Evolutionary conservation across 2,113 vertebrate species (phyloP), one percentile per base, ranked within the genome.

Genomic region (Conger conger): DNA sequence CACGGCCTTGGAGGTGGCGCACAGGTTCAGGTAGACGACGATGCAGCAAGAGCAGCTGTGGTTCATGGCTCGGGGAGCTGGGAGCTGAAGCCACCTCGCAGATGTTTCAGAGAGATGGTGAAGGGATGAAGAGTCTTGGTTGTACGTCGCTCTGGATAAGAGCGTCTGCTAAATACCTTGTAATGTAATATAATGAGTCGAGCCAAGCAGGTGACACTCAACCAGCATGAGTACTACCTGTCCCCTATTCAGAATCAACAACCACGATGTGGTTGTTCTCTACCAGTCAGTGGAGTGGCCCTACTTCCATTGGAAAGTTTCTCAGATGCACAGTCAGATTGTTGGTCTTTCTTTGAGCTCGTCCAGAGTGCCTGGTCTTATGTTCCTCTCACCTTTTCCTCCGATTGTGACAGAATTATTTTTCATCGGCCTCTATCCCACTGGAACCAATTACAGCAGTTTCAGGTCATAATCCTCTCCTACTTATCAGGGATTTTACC

Each of bases 391-490:
- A 57, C 60, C 88, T 90, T 63, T 87, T 86, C 80, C 33, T 91
- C 57, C 27, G n/a, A 4, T 53, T 50, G 30, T 13, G 30, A 30
- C n/a, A 53, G 42, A 33, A 85, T 82, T 86, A 83, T 88, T 84
- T 86, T 5, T 36, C 18, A 80, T 73, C n/a, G 91, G 88, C 89
- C 89, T 86, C 84, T 89, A 83, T 82, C 93, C 93, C 93, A 89
- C 86, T 87, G 93, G 94, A 91, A 85, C 91, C 89, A 93, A 94
- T 94, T 93, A 94, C 85, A 88, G 85, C 83, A 90, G 91, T 91
- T 93, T 90, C 87, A 53, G 82, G 85, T 88, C 86, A 89, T 93
- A 94, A 93, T 82, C 81, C 81, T 83, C 89, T 80, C 79, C 79
- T 40, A 42, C 76, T 90, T 89, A 86, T 92, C 92, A 90, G 89